Evolutionary conservation across 2,797 vertebrate genomes (phyloP).

Genomic region (Psittacula echo): DNA sequence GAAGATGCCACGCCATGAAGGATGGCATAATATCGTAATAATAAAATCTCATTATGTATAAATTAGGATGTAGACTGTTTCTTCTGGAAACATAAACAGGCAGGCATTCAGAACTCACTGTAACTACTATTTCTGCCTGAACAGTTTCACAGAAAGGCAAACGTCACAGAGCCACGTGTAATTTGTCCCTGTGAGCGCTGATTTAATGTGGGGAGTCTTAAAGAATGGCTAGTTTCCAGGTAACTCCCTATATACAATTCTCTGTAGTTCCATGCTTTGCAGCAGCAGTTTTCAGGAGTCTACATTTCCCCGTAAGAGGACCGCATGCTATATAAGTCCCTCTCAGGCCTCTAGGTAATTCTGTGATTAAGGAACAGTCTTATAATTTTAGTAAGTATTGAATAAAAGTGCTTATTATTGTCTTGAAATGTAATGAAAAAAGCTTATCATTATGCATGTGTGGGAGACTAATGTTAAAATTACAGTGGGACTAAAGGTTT

Average conservation of each 20-base stretch:
- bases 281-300: background rate
- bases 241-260: background rate
- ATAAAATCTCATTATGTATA: background rate
- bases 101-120: background rate
- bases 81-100: background rate
- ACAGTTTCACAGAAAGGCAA: background rate
- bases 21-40: background rate
- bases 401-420: background rate
- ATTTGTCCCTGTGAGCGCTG: background rate
- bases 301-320: background rate
- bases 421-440: background rate
- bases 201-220: background rate
- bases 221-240: background rate
- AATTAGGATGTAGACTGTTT: background rate
- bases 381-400: background rate
- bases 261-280: background rate
- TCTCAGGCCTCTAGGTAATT: background rate
- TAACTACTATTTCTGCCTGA: background rate
- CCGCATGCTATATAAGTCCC: background rate
- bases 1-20: background rate
- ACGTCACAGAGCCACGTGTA: background rate
- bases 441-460: background rate
- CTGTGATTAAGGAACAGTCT: background rate
- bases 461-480: conserved; percentile 3
- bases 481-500: background rate